Evolutionary conservation across 2,113 vertebrate genomes (phyloP).

Genomic region (Myanophis thanlyinensis): DNA sequence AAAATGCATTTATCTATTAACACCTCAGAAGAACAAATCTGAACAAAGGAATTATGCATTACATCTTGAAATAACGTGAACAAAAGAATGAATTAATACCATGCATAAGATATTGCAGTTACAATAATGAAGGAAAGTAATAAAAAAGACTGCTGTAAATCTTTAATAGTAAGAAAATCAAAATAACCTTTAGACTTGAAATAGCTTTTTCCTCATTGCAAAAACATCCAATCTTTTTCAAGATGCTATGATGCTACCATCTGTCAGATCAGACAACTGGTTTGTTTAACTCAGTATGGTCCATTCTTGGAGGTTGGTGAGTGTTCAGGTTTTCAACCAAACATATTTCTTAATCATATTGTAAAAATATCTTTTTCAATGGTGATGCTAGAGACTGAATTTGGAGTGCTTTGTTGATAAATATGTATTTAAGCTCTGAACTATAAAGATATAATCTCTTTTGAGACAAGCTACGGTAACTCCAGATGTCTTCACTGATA

Average conservation of each 20-base stretch:
- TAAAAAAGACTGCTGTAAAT: conserved; percentile 46
- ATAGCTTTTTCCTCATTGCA: conserved; percentile 39
- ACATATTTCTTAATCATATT: not conserved
- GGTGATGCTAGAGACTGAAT: not conserved
- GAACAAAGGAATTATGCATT: conserved; percentile 26
- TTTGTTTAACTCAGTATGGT: not conserved
- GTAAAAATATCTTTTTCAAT: not conserved
- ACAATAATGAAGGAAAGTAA: conserved; percentile 43
- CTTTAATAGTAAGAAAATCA: conserved; percentile 40
- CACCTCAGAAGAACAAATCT: conserved; percentile 50
- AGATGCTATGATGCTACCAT: not conserved
- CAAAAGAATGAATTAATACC: conserved; percentile 58
- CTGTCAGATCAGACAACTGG: not conserved
- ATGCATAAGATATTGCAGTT: conserved; percentile 53
- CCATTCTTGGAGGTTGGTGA: not conserved
- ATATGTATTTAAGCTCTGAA: not conserved
- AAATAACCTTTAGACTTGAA: conserved; percentile 43
- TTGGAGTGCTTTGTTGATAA: not conserved
- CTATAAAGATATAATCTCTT: not conserved
- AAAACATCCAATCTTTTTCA: not conserved
- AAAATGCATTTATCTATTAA: conserved; percentile 57
- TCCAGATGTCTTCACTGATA: not conserved
- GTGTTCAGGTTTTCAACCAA: not conserved
- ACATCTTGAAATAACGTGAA: conserved; percentile 37
- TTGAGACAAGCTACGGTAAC: not conserved